Conservation (phyloP, 2,113 vertebrate genomes). For the Siniperca knerii region DNA sequence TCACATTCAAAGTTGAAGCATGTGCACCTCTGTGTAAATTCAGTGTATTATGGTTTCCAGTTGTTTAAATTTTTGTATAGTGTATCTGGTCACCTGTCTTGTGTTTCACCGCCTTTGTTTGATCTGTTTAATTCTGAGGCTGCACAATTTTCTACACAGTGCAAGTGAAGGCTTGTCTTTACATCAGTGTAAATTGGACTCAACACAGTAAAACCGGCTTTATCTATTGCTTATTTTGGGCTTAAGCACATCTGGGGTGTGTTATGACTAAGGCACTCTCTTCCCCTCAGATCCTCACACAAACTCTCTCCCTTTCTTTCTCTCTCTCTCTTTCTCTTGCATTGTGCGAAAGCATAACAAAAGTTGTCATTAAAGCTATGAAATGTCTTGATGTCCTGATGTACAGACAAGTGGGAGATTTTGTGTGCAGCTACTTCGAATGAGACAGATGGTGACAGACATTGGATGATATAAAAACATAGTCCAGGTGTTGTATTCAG, state of each 20-base stretch:
- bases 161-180: conserved; percentile 53
- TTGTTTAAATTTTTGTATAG: conserved; percentile 19
- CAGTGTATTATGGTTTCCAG: conserved; percentile 13
- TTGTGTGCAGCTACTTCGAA: conserved; percentile 15
- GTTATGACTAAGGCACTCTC: conserved; percentile 59
- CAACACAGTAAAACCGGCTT: conserved; percentile 49
- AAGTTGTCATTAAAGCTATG: conserved; percentile 34
- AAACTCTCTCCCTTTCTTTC: conserved; percentile 10
- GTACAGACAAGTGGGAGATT: conserved; percentile 11
- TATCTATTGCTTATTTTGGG: conserved; percentile 68
- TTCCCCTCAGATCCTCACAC: conserved; percentile 36
- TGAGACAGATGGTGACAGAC: conserved; percentile 54
- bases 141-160: conserved; percentile 26
- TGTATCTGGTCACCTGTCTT: conserved; percentile 40
- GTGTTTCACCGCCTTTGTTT: conserved; percentile 36
- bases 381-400: conserved; percentile 12
- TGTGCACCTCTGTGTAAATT: conserved; percentile 37
- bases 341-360: conserved; percentile 35
- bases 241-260: conserved; percentile 67
- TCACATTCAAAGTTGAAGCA: conserved; percentile 37
- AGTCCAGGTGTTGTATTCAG: conserved; percentile 63
- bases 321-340: conserved; percentile 3
- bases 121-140: conserved; percentile 48
- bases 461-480: conserved; percentile 32
- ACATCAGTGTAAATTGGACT: conserved; percentile 48